A percentile compares a stretch with the other conserved stretches of the same genome.
phyloP scores from a whole-genome alignment of 2,888 invertebrate genomes.

The Microplitis deprimator region DNA sequence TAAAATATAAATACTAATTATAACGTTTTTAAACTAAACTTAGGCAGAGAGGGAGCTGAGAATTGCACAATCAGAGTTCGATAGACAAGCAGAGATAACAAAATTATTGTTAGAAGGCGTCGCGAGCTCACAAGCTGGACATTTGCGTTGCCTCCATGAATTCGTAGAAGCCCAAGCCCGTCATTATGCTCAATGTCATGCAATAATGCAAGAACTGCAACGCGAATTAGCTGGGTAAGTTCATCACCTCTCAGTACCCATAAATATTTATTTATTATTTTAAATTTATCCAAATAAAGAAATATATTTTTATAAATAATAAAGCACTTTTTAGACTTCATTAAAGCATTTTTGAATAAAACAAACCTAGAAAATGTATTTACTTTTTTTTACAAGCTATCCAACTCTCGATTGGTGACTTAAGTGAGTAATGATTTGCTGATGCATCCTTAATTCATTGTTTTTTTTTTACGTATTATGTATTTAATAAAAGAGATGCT shows the following conservation, averaged over 20 bases:
- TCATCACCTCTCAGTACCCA: background rate
- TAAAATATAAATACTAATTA: slow-evolving; percentile 7
- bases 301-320: background rate
- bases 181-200: slow-evolving; percentile 89
- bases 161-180: slow-evolving; percentile 90
- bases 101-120: slow-evolving; percentile 91
- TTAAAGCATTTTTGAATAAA: background rate
- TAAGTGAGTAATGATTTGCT: slow-evolving; percentile 69
- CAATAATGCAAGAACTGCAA: slow-evolving; percentile 88
- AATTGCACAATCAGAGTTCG: slow-evolving; percentile 92
- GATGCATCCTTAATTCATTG: slow-evolving; percentile 1
- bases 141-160: slow-evolving; percentile 87
- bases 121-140: slow-evolving; percentile 88
- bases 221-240: slow-evolving; percentile 86
- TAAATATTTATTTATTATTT: background rate
- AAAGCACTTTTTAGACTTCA: slow-evolving; percentile 7
- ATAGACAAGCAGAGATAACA: slow-evolving; percentile 92
- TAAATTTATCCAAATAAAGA: background rate
- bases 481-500: slow-evolving; percentile 52
- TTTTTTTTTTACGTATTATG: background rate
- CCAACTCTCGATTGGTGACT: slow-evolving; percentile 68
- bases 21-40: slow-evolving; percentile 59
- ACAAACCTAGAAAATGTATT: background rate
- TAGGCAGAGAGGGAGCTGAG: slow-evolving; percentile 92
- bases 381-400: slow-evolving; percentile 57